Evolutionary conservation across 2,888 invertebrate species (phyloP), one percentile per base, ranked within the genome.

Genomic region (Pyrochroa serraticornis): DNA sequence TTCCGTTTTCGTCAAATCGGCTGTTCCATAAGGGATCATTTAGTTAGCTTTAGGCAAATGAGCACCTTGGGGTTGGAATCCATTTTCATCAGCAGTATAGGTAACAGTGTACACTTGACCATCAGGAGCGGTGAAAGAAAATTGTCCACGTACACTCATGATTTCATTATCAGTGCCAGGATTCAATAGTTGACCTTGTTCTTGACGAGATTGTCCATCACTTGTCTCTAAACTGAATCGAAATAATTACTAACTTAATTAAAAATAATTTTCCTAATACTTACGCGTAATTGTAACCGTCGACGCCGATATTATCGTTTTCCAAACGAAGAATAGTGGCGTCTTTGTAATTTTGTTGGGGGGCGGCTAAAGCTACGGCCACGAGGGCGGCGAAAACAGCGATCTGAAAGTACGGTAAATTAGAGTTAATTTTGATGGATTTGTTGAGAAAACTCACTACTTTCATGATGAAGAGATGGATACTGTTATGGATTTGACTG

Each of bases 31-130:
- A 22, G 22, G 22, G 5, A 22, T 6, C 10, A 35, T 35, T 9
- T 45, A 0, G 5, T 7, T 46, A 33, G 12, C 33, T 22, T 60
- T 44, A 45, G 82, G 82, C 58, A 82, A 65, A 70, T 82, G 80
- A 14, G 77, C 80, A 38, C 82, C 82, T 67, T 76, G 69, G 1
- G 82, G 82, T 72, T 81, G 81, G 80, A 82, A 86, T 41, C 86
- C 86, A 66, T 85, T 85, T 62, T 86, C 85, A 63, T 86, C 85
- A 58, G 85, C 85, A 10, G 82, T 80, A 74, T 82, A 86, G 22
- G 81, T 85, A 47, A 89, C 85, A 3, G 84, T 83, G 70, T 87
- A 87, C 42, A 84, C 81, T 60, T 82, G 83, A 0, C 88, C 88
- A 65, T 88, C 85, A 9, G 84, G 82, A 5, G 82, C 85, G 14